These are phyloP conservation scores for Cettia cetti DNA, from an alignment of 2,113 vertebrate species.

Conservation along the genomic window DNA sequence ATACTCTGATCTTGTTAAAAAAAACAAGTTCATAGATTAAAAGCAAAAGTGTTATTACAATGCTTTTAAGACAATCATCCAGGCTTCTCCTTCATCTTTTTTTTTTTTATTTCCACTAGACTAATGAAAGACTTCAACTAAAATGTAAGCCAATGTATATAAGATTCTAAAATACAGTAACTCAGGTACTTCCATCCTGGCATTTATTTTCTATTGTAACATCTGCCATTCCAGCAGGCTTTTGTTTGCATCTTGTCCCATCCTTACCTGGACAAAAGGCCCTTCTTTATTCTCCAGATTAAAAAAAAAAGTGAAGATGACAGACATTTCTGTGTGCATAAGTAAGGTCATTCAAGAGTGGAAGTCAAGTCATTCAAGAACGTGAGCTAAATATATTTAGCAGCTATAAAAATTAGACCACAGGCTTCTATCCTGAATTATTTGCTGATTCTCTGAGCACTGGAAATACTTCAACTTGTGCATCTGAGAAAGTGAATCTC, in stretches of 20 bases:
- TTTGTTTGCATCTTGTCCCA: background rate
- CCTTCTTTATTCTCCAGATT: background rate
- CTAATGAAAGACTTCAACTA: background rate
- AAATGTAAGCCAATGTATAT: background rate
- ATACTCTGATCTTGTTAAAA: background rate
- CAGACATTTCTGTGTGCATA: background rate
- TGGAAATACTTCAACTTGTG: background rate
- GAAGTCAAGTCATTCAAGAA: background rate
- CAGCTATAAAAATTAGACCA: background rate
- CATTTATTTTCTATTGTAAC: background rate
- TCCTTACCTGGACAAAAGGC: background rate
- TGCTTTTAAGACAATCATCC: background rate
- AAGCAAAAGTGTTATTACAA: background rate
- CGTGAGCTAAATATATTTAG: background rate
- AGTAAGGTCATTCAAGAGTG: background rate
- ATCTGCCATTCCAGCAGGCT: background rate
- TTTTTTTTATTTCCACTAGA: background rate
- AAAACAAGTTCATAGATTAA: background rate
- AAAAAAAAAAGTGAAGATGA: background rate
- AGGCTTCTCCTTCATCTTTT: background rate
- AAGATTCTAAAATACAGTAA: conserved; percentile 9
- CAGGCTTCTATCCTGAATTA: background rate
- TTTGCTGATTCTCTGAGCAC: background rate
- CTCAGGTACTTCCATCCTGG: background rate
- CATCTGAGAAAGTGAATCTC: background rate